These are phyloP conservation scores for Tiliqua scincoides DNA, from an alignment of 2,113 vertebrate species.

Conservation along the genomic window DNA sequence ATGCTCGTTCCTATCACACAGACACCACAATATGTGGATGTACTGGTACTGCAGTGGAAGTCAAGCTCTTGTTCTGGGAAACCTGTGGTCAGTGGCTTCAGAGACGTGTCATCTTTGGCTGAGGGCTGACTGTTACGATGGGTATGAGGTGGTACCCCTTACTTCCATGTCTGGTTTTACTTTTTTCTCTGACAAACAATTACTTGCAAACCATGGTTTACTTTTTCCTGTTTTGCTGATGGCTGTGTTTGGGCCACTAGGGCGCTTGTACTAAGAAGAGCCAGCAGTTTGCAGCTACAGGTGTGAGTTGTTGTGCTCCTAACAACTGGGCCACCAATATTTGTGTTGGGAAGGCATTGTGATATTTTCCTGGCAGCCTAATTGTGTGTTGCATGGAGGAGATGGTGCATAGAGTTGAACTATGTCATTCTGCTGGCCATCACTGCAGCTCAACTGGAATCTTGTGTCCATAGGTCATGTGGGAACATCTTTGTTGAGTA, in stretches of 20 bases:
- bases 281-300: not conserved
- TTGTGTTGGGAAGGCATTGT: not conserved
- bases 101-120: no score
- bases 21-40: no score
- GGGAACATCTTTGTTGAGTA: no score
- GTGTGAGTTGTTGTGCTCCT: not conserved
- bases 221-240: not conserved
- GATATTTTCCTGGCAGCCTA: not conserved
- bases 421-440: not conserved
- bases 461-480: no score
- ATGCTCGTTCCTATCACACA: no score
- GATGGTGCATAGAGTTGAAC: not conserved
- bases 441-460: not conserved
- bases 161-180: not conserved
- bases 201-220: not conserved
- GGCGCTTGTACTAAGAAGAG: not conserved
- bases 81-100: no score
- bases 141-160: not conserved
- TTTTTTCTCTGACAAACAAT: not conserved
- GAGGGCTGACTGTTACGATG: no score
- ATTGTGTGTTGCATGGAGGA: not conserved
- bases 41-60: no score
- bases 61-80: no score
- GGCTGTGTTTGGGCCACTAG: not conserved
- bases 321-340: not conserved